Evolutionary conservation across 2,888 invertebrate genomes (phyloP), one percentile per base, ranked within the genome.

Genomic region (Synergus japonicus): DNA sequence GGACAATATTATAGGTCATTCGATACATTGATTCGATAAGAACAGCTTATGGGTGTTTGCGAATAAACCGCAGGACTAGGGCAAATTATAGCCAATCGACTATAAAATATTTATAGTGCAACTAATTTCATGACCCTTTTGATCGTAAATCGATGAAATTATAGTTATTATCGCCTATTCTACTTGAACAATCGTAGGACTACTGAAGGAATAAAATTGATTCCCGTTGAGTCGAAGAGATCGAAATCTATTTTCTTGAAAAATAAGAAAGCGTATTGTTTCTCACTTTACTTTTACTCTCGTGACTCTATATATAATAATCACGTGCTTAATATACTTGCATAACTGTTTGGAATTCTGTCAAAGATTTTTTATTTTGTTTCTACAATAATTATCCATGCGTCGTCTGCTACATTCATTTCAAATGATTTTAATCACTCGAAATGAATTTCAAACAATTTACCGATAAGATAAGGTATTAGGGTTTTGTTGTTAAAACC

Each of bases 131-230:
- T 78, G 83, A 77, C 78, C 82, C 82, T 85, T 84, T 80, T 60
- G 67, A 85, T 76, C 85, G 76, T 86, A 86, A 87, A 85, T 87
- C 83, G 83, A 66, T 73, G 63, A 79, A 41, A 87, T 87, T 81
- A 86, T 77, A 83, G 87, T 84, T 83, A 85, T 86, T 87, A 84
- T 87, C 86, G 85, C 65, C 77, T 84, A 78, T 81, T 78, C 82
- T 78, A 41, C 73, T 54, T 73, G 73, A 73, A 73, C 73, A 73
- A 73, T 73, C 54, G 73, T 46, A 9, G 18, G 29, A 69, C 69
- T 69, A 49, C 69, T 69, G 49, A 29, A 66, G 43, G 44, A 41
- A 29, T 29, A 29, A 29, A 29, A 41, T 66, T 66, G 64, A 12
- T 44, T 10, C 13, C 49, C 12, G 49, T 49, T 49, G 15, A 10